phyloP scores from a whole-genome alignment of 37 sponge, comb jelly and placozoan genomes.

The Cliona cf. orientalis region DNA sequence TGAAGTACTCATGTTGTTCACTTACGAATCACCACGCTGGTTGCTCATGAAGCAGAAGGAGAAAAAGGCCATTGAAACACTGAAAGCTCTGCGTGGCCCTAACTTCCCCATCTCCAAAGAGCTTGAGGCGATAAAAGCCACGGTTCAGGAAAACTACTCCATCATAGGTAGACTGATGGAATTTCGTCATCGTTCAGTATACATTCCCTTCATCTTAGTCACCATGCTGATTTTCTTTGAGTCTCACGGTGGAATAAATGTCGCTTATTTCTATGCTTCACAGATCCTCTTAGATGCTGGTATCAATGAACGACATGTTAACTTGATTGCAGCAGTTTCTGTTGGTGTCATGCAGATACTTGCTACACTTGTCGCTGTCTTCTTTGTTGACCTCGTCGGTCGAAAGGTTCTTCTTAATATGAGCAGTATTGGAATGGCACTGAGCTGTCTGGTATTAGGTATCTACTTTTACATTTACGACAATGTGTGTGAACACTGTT shows the following conservation, averaged over 20 bases:
- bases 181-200: slow-evolving; percentile 17
- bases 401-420: slow-evolving; percentile 58
- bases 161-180: slow-evolving; percentile 25
- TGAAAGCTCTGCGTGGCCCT: slow-evolving; percentile 61
- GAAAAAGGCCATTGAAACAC: slow-evolving; percentile 1
- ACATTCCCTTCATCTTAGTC: slow-evolving; percentile 39
- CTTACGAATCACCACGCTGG: slow-evolving; percentile 85
- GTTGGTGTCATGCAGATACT: slow-evolving; percentile 58
- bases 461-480: slow-evolving; percentile 40
- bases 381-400: slow-evolving; percentile 77
- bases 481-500: too few relatives aligned
- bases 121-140: slow-evolving; percentile 22
- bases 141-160: background rate
- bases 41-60: slow-evolving; percentile 27
- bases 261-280: slow-evolving; percentile 64
- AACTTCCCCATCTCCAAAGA: slow-evolving; percentile 38
- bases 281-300: slow-evolving; percentile 47
- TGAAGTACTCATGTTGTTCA: slow-evolving; percentile 56
- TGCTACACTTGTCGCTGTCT: slow-evolving; percentile 50
- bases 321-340: slow-evolving; percentile 29
- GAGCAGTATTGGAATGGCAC: slow-evolving; percentile 43
- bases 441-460: slow-evolving; percentile 51
- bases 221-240: slow-evolving; percentile 72
- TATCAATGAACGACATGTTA: background rate
- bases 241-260: slow-evolving; percentile 82